These are phyloP conservation scores for Drosophila pseudoananassae DNA, from an alignment of 1,140 invertebrate genomes.

Conservation along the genomic window DNA sequence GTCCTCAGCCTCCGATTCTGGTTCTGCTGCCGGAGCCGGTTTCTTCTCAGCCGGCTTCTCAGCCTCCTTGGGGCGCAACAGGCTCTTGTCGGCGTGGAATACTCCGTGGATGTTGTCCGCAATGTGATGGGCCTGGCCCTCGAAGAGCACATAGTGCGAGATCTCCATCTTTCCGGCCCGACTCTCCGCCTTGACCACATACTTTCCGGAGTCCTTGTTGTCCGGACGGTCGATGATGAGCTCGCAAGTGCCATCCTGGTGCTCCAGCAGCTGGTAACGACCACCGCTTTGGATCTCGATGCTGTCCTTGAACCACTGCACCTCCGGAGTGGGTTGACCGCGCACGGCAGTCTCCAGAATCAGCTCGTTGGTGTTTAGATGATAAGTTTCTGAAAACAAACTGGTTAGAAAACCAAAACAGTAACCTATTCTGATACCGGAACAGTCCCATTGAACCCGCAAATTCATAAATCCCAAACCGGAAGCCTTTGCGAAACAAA, in stretches of 20 bases:
- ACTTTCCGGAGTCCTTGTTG: conserved; percentile 77
- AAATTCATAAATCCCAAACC: neutral
- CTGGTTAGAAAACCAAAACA: neutral
- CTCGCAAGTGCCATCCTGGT: conserved; percentile 76
- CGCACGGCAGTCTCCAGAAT: conserved; percentile 86
- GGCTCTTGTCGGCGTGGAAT: conserved; percentile 80
- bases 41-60: conserved; percentile 56
- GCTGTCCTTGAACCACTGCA: conserved; percentile 94
- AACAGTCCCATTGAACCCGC: neutral
- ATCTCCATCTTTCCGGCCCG: conserved; percentile 80
- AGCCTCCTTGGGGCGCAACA: conserved; percentile 68
- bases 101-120: conserved; percentile 83
- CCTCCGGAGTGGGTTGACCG: conserved; percentile 90
- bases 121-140: conserved; percentile 74
- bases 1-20: conserved; percentile 58
- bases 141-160: conserved; percentile 73
- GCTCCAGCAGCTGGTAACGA: conserved; percentile 65
- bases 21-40: conserved; percentile 20
- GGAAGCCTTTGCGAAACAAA: conserved; percentile 8
- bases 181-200: conserved; percentile 75
- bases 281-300: conserved; percentile 84
- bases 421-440: neutral
- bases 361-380: conserved; percentile 78
- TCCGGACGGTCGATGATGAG: conserved; percentile 76
- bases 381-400: conserved; percentile 75